Conservation (phyloP, 2,888 invertebrate genomes). For the Chymomyza fuscimana region DNA sequence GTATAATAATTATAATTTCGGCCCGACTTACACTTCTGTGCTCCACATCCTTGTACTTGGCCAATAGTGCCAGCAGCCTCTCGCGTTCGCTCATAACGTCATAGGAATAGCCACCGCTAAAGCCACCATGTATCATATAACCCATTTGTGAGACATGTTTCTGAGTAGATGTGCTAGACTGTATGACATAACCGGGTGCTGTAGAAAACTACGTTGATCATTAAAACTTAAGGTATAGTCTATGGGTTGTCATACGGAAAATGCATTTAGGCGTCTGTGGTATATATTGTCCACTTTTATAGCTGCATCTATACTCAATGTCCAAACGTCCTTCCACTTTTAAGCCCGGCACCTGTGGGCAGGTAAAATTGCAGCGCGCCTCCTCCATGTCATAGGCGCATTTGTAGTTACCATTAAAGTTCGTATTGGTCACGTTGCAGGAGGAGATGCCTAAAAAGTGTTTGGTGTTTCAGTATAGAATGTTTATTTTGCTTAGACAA, state of each 20-base stretch:
- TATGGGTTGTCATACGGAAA: constrained; percentile 81
- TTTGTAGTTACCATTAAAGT: constrained; percentile 88
- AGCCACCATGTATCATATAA: constrained; percentile 36
- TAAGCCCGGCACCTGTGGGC: constrained; percentile 83
- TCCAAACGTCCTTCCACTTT: constrained; percentile 84
- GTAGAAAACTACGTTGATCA: background rate
- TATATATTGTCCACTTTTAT: constrained; percentile 83
- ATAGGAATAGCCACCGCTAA: constrained; percentile 46
- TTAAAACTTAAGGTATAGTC: background rate
- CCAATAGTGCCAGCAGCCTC: constrained; percentile 60
- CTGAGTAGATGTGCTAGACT: constrained; percentile 35
- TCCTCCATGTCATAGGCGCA: constrained; percentile 84
- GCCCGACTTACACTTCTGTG: constrained; percentile 58
- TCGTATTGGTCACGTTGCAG: constrained; percentile 81
- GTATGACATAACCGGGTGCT: constrained; percentile 67
- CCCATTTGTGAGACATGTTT: constrained; percentile 42
- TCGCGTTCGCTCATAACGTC: constrained; percentile 63
- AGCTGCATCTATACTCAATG: constrained; percentile 84
- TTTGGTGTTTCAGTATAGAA: too few species aligned
- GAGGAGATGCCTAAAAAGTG: constrained; percentile 80
- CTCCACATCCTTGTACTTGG: constrained; percentile 66
- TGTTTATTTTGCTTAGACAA: background rate
- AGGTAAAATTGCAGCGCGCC: constrained; percentile 84
- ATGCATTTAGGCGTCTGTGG: constrained; percentile 88
- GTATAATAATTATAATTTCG: too few species aligned